These are phyloP conservation scores for Cylindroiulus punctatus DNA, from an alignment of 2,888 invertebrate genomes.

Conservation along the genomic window DNA sequence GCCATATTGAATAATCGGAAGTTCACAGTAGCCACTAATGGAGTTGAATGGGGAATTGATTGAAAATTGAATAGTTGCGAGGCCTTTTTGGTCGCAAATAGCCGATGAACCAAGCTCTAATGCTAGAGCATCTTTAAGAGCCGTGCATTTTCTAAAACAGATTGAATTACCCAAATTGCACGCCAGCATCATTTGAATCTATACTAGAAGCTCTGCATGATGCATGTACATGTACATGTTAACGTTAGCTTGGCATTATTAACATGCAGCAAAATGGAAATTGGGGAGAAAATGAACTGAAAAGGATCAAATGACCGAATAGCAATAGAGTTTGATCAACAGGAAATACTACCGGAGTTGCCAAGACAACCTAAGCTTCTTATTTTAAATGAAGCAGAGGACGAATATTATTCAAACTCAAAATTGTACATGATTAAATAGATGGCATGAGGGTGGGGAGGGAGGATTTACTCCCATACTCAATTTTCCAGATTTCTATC, in stretches of 20 bases:
- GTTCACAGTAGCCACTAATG: slow-evolving; percentile 48
- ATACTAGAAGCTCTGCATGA: neutral
- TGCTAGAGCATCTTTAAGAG: slow-evolving; percentile 25
- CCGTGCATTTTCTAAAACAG: slow-evolving; percentile 34
- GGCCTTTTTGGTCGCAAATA: slow-evolving; percentile 10
- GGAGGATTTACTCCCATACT: neutral
- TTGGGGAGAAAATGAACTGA: slow-evolving; percentile 3
- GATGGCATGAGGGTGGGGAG: slow-evolving; percentile 23
- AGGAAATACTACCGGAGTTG: slow-evolving; percentile 41
- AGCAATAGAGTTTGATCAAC: slow-evolving; percentile 27
- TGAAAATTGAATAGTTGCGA: slow-evolving; percentile 49
- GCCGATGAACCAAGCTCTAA: slow-evolving; percentile 12
- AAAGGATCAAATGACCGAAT: slow-evolving; percentile 30
- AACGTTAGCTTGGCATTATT: slow-evolving; percentile 44
- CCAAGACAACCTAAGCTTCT: slow-evolving; percentile 49
- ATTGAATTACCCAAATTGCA: slow-evolving; percentile 47
- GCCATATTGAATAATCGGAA: slow-evolving; percentile 32
- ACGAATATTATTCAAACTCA: slow-evolving; percentile 45
- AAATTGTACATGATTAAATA: slow-evolving; percentile 40
- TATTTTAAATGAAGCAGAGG: slow-evolving; percentile 3
- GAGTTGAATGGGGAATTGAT: slow-evolving; percentile 40
- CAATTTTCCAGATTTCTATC: slow-evolving; percentile 25
- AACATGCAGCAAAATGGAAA: slow-evolving; percentile 13
- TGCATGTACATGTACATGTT: neutral
- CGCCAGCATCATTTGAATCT: slow-evolving; percentile 33